Base-by-base conservation (phyloP, 1,140 invertebrate species). In the Euwallacea similis region DNA sequence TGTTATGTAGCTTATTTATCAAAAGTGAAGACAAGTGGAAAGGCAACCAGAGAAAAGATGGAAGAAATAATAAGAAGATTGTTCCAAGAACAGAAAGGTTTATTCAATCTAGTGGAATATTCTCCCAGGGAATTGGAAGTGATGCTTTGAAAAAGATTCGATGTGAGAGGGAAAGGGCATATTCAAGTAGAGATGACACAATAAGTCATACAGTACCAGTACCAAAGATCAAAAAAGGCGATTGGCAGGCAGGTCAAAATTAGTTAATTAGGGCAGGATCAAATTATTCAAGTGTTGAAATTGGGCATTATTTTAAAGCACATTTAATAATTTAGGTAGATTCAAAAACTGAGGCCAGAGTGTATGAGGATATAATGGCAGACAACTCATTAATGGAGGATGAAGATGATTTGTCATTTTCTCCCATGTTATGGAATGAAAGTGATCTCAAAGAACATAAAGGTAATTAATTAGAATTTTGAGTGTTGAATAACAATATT, bases 51-150 rank as follows among this genome's bases (percentile, higher is more conserved):
- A 74, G 71, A 69, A 64, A 64, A 42, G 43, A 66, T 56, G 11
- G 10, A 13, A 63, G 69, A 58, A 50, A 74, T 47, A 71, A 64
- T n/a, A 76, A 74, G 16, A 72, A 58, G 67, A 46, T 4, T 8
- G 47, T 64, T 16, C 50, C 60, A 7, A 58, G 66, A 16, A 55
- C 62, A 7, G 65, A 67, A 15, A 59, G 69, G 44, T 77, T 69
- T 74, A 16, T 77, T 9, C 76, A 78, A 46, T 78, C 77, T 3
- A 70, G 50, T 67, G 74, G 77, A 61, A 73, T 78, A 58, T 78
- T 78, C 68, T 77, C 77, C 16, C 71, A 78, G 50, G 77, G 77
- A 43, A 71, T 72, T 11, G 77, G 74, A 60, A 63, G 15, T 72
- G 55, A 73, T 63, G 33, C 55, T 16, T 21, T 59, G 44, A 60